These are phyloP conservation scores for Xyrichtys novacula DNA, from an alignment of 2,797 vertebrate species.

Conservation along the genomic window DNA sequence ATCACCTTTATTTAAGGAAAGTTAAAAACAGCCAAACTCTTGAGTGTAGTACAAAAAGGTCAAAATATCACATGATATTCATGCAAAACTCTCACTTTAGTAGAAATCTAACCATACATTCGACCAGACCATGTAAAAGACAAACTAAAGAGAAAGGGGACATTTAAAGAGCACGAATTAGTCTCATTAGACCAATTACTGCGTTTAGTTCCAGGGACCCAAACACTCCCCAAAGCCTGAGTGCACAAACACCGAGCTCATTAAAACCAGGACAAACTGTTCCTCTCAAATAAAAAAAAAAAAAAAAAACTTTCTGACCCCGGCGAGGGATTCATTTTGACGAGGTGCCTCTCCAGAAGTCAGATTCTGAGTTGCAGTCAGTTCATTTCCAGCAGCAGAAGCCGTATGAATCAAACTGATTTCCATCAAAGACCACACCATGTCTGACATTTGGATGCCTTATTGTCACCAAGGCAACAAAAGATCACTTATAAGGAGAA, in stretches of 20 bases:
- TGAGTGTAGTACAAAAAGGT: not conserved
- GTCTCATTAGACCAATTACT: conserved; percentile 65
- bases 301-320: conserved; percentile 14
- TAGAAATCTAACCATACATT: not conserved
- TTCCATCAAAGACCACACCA: conserved; percentile 18
- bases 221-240: conserved; percentile 43
- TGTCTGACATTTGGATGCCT: conserved; percentile 4
- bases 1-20: not conserved
- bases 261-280: conserved; percentile 56
- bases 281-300: too few relatives aligned
- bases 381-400: conserved; percentile 11
- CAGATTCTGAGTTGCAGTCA: conserved; percentile 23
- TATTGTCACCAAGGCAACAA: conserved; percentile 8
- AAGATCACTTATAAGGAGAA: conserved; percentile 13
- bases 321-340: conserved; percentile 3
- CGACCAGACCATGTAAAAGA: conserved; percentile 22
- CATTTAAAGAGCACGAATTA: conserved; percentile 53
- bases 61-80: conserved; percentile 1
- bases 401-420: conserved; percentile 31
- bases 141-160: conserved; percentile 24
- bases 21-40: conserved; percentile 2
- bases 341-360: conserved; percentile 33
- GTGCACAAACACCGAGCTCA: conserved; percentile 52
- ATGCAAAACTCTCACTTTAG: not conserved
- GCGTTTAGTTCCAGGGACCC: conserved; percentile 44